Conservation (phyloP, 92 coral and sea anemone species). For the Anthopleura xanthogrammica region DNA sequence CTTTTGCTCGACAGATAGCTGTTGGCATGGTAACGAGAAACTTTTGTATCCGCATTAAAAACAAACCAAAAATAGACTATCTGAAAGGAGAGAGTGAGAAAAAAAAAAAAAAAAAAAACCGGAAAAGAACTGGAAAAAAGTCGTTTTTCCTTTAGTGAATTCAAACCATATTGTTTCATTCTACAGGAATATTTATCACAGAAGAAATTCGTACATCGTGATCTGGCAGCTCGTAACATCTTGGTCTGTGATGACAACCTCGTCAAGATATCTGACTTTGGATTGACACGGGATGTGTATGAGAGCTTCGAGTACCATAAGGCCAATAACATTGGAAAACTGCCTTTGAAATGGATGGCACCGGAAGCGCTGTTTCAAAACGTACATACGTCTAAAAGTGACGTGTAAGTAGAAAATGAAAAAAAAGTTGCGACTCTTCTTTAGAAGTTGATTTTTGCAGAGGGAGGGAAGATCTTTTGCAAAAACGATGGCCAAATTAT, state of each 20-base stretch:
- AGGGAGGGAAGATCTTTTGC: too few species aligned
- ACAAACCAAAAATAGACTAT: too few species aligned
- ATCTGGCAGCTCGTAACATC: conserved; percentile 81
- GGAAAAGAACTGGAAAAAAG: not conserved
- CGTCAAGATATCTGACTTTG: conserved; percentile 83
- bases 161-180: not conserved
- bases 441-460: too few species aligned
- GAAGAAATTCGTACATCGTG: conserved; percentile 83
- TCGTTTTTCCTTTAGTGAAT: not conserved
- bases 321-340: conserved; percentile 61
- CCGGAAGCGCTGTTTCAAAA: conserved; percentile 75
- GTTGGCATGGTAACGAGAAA: conserved; percentile 36
- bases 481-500: too few species aligned
- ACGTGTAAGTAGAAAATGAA: conserved; percentile 52
- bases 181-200: conserved; percentile 83
- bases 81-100: too few species aligned
- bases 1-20: conserved; percentile 74
- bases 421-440: too few species aligned
- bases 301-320: conserved; percentile 80
- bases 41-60: not conserved
- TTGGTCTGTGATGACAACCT: conserved; percentile 79
- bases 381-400: conserved; percentile 70
- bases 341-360: conserved; percentile 92
- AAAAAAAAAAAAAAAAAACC: not conserved
- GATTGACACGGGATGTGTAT: conserved; percentile 81